Evolutionary conservation across 2,888 invertebrate genomes (phyloP), one percentile per base, ranked within the genome.

Genomic region (Dendrolimus pini): DNA sequence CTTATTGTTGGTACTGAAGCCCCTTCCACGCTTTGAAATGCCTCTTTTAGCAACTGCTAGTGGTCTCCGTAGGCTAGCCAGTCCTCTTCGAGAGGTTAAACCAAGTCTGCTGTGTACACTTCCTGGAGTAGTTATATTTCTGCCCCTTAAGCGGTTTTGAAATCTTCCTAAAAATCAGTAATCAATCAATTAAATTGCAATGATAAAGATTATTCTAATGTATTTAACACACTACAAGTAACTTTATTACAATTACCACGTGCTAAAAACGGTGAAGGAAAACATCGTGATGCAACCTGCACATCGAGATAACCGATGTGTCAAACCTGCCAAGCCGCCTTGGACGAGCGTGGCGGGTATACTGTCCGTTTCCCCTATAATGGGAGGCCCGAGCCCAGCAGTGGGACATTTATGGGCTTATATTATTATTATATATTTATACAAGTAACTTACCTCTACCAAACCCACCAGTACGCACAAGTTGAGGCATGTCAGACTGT

Each of bases 21-120:
- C 88, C 66, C 85, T 63, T n/a, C 88, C 89, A 53, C 89, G 75
- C 70, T 90, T 90, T 9, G 87, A 77, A 58, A 90, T 86, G 55
- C 90, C 90, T 63, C 89, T 74, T 65, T 89, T 89, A 6, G 83
- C 81, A 54, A 88, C 75, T 12, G 88, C 89, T 56, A 89, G 67
- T 42, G 89, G 86, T 65, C 77, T 77, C 56, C 71, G 75, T 52
- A 71, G 66, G 60, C 78, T 81, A 13, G 71, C 70, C 56, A 70
- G 74, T 59, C 85, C 83, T 61, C 85, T 69, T 13, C 78, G 77
- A 54, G 80, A 81, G 54, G 72, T 80, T n/a, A 87, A 66, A 52
- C 89, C 89, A 52, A 89, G 77, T 61, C 90, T 75, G 62, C 82
- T 88, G 58, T 86, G 90, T 12, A 89, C 69, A 62, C 74, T 72